phyloP scores from a whole-genome alignment of 2,888 invertebrate species.

The Volucella inflata region DNA sequence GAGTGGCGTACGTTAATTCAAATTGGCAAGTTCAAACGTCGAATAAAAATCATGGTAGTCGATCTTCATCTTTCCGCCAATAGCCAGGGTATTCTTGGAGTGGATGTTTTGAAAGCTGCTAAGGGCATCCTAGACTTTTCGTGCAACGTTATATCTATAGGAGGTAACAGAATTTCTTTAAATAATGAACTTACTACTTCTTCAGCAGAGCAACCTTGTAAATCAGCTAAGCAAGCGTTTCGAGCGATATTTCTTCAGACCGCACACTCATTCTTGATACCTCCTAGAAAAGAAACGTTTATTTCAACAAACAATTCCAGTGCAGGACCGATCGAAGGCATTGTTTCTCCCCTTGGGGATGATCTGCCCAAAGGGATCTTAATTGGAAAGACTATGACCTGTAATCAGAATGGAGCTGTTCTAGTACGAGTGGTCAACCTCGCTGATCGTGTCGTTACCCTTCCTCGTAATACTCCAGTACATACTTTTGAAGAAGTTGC shows the following conservation, averaged over 20 bases:
- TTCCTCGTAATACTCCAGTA: constrained; percentile 9
- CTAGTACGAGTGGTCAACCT: constrained; percentile 12
- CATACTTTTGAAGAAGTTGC: constrained; percentile 12
- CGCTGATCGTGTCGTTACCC: constrained; percentile 11
- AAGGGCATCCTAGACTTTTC: too few relatives aligned
- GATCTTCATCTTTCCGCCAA: too few relatives aligned
- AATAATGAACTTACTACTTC: neutral
- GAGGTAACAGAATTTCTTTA: constrained; percentile 1
- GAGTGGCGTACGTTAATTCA: too few relatives aligned
- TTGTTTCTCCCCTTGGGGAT: constrained; percentile 24
- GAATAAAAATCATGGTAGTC: too few relatives aligned
- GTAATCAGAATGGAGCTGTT: constrained; percentile 3
- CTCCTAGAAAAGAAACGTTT: constrained; percentile 10
- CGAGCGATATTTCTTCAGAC: constrained; percentile 6
- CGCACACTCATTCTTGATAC: constrained; percentile 12
- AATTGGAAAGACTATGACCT: constrained; percentile 10
- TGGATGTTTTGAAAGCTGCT: too few relatives aligned
- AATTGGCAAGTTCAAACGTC: too few relatives aligned
- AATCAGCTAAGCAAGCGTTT: neutral
- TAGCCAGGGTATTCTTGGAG: too few relatives aligned
- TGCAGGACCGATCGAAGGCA: too few relatives aligned
- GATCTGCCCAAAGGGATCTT: constrained; percentile 3
- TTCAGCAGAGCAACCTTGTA: neutral
- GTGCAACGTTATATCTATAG: too few relatives aligned
- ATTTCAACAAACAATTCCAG: too few relatives aligned